Evolutionary conservation across 2,113 vertebrate genomes (phyloP), one percentile per base, ranked within the genome.

Genomic region (Chionis minor): DNA sequence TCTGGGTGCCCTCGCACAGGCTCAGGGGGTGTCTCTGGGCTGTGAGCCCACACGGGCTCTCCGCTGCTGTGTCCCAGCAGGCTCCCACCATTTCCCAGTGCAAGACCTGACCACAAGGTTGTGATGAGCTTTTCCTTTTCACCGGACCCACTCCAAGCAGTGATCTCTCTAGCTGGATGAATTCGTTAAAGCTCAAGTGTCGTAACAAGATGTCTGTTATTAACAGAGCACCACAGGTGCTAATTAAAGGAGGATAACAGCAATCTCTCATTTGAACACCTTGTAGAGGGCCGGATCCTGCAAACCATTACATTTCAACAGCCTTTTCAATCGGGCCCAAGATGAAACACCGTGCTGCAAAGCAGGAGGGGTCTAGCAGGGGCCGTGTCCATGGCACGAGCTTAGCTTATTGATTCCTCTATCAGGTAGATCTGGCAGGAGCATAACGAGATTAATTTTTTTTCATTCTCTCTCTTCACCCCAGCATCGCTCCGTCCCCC

Each of bases 81-180:
- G 20, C 35, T 65, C 82, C 51, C 56, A 20, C 52, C 15, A 26
- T 20, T 14, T 20, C 71, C 44, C 81, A 63, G 19, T 2, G 0
- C 33, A 28, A 40, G 27, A 47, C 7, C 26, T 4, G 3, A 10
- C 35, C 6, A 1, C 1, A 2, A 38, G 6, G 4, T 8, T 3
- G 3, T 4, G 17, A 27, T 0, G 22, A 40, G 59, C 20, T 79
- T 33, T 11, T 44, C 86, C 33, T 32, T 21, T 7, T 11, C 67
- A 14, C n/a, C 4, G 0, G 12, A 45, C 5, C 33, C 1, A 0
- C 51, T 10, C 30, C 0, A 3, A 66, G 61, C 9, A 0, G 35
- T 0, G 0, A 11, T 8, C 21, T 40, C 86, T 61, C 40, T 4
- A 3, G 32, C 32, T 22, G 40, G 69, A 33, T 18, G 65, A 30